Evolutionary conservation across 2,888 invertebrate species (phyloP), one percentile per base, ranked within the genome.

Genomic region (Nemurella pictetii): DNA sequence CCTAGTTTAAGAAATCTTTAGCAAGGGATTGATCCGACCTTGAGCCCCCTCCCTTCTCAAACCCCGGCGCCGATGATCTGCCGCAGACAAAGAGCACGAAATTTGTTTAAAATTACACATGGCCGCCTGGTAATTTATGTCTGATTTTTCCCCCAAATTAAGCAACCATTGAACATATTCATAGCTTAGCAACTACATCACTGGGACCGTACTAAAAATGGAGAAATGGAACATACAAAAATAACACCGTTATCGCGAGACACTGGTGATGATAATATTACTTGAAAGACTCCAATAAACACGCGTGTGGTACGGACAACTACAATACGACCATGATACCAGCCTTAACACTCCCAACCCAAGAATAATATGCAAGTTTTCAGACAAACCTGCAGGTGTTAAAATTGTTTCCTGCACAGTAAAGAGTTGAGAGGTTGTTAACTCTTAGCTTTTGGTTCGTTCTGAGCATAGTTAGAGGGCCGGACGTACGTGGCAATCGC

Each of bases 401-500:
- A 73, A 84, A 26, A 83, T 55, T 83, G 32, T 83, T 30, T 74
- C 73, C 83, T 73, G 75, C 29, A 28, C 30, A 15, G 27, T 27
- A 29, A 73, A 73, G 75, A 73, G 73, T 83, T 74, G 72, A 78
- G 74, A 84, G 84, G 78, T 77, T 77, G 75, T 77, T 84, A 84
- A 84, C 77, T 84, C 74, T 74, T 74, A 15, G 26, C 27, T 84
- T 77, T 74, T 75, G 82, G 82, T 27, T 82, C 72, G 82, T 72
- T 82, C 9, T 12, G 20, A 55, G 55, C 55, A 55, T 55, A 55
- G 55, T 12, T 12, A 82, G 27, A 27, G 82, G 26, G 72, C 82
- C 82, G 82, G 82, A 82, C 82, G 82, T 82, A 82, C 82, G 82
- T 82, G 82, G n/a, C 78, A 78, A n/a, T 55, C 1, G 35, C 55